Percentiles rank a stretch among this genome's conserved stretches.
Conservation (phyloP, 2,888 invertebrate species). For the Mesorhabditis spiculigera region DNA sequence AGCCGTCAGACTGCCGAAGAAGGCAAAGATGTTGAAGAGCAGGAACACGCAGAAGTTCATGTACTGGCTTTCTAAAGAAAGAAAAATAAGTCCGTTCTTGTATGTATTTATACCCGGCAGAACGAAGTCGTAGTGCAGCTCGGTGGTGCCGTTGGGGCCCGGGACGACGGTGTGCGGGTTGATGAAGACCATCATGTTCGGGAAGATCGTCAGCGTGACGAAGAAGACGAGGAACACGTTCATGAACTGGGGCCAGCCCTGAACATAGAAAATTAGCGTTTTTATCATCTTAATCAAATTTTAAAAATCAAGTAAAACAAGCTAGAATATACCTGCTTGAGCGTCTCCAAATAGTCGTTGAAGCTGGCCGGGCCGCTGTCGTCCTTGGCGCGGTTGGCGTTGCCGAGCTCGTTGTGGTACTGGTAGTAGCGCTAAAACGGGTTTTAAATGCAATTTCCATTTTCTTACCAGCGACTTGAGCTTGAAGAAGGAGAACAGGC, state of each 20-base stretch:
- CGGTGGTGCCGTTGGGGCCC: slow-evolving; percentile 23
- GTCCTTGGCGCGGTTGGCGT: slow-evolving; percentile 3
- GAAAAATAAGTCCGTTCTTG: slow-evolving; percentile 9
- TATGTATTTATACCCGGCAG: slow-evolving; percentile 19
- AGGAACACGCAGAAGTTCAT: slow-evolving; percentile 77
- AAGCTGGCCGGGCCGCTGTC: background rate
- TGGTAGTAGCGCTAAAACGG: slow-evolving; percentile 54
- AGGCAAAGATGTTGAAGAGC: slow-evolving; percentile 87
- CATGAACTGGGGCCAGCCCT: slow-evolving; percentile 76
- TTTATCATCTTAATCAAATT: background rate
- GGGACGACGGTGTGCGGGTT: slow-evolving; percentile 24
- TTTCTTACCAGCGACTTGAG: slow-evolving; percentile 77
- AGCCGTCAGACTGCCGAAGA: slow-evolving; percentile 83
- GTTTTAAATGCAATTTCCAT: background rate
- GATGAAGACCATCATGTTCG: slow-evolving; percentile 69
- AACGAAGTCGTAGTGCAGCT: slow-evolving; percentile 25
- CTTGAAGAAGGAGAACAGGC: slow-evolving; percentile 92
- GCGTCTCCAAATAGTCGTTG: slow-evolving; percentile 1
- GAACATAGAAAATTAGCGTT: background rate
- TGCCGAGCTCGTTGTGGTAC: slow-evolving; percentile 39
- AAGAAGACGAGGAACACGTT: slow-evolving; percentile 91
- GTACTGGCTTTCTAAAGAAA: slow-evolving; percentile 10
- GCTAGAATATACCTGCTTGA: slow-evolving; percentile 6
- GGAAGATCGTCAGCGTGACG: slow-evolving; percentile 83
- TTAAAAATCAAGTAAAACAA: slow-evolving; percentile 1